Conservation (phyloP, 2,888 invertebrate species). For the Habroteleia sp. region DNA sequence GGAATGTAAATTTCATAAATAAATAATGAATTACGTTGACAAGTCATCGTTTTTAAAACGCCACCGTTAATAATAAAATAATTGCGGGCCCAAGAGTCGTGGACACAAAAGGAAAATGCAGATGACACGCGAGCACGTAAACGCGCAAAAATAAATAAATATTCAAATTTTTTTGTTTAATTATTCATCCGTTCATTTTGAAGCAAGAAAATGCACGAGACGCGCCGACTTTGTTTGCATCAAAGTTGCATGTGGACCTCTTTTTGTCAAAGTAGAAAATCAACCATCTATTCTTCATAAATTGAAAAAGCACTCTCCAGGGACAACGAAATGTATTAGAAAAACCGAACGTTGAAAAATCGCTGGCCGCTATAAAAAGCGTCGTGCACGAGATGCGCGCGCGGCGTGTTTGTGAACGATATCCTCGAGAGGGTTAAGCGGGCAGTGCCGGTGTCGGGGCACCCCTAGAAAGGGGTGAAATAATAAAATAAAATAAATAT, state of each 20-base stretch:
- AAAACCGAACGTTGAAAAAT: constrained; percentile 64
- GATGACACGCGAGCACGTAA: constrained; percentile 37
- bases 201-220: constrained; percentile 38
- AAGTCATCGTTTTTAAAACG: constrained; percentile 14
- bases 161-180: constrained; percentile 33
- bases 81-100: constrained; percentile 5
- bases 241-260: constrained; percentile 51
- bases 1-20: constrained; percentile 22
- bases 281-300: constrained; percentile 61
- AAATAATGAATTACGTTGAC: constrained; percentile 20
- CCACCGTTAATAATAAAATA: constrained; percentile 28
- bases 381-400: constrained; percentile 20
- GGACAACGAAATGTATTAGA: constrained; percentile 63
- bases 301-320: constrained; percentile 62
- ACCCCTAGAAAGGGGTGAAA: constrained; percentile 56
- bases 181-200: constrained; percentile 54
- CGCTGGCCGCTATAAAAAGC: constrained; percentile 62
- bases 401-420: constrained; percentile 50
- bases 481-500: constrained; percentile 67
- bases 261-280: constrained; percentile 61
- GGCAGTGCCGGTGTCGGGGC: constrained; percentile 33
- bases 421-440: constrained; percentile 60
- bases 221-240: constrained; percentile 53
- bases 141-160: constrained; percentile 47
- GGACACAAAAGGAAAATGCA: constrained; percentile 24